Evolutionary conservation across 1,140 invertebrate species (phyloP).

Genomic region (Drosophila equinoxialis): DNA sequence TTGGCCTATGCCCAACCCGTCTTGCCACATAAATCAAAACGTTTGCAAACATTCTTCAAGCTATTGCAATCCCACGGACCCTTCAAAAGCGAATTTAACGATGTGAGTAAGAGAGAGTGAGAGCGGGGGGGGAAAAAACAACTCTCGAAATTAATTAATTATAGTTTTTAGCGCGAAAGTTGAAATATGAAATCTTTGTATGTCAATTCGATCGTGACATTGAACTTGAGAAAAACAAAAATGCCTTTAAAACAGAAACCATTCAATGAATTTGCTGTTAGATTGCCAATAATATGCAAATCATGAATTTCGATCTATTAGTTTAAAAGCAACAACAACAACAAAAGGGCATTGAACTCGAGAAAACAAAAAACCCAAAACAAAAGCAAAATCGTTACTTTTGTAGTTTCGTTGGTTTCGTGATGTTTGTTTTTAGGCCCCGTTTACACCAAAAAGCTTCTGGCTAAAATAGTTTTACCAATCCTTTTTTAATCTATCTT

Average conservation of each 20-base stretch:
- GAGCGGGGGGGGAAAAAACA: no score
- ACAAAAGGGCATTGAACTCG: conserved; percentile 47
- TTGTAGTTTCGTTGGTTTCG: background rate
- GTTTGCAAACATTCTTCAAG: conserved; percentile 84
- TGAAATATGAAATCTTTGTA: conserved; percentile 3
- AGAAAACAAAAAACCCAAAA: background rate
- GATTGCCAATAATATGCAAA: conserved; percentile 64
- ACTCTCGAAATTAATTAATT: background rate
- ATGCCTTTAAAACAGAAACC: conserved; percentile 29
- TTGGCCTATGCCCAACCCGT: conserved; percentile 85
- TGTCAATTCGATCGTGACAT: conserved; percentile 44
- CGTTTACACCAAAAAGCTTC: background rate
- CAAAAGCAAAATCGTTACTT: conserved; percentile 1
- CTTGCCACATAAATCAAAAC: conserved; percentile 82
- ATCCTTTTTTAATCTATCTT: no score
- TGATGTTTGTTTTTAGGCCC: background rate
- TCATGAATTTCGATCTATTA: conserved; percentile 16
- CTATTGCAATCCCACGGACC: conserved; percentile 86
- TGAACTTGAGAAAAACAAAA: conserved; percentile 63
- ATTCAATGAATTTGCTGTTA: conserved; percentile 30
- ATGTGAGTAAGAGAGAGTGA: conserved; percentile 84
- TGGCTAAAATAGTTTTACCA: no score
- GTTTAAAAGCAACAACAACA: conserved; percentile 19
- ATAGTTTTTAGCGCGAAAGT: conserved; percentile 24
- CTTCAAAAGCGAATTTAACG: conserved; percentile 86